Conservation (phyloP, 37 sponge, comb jelly and placozoan species). For the Mnemiopsis leidyi region DNA sequence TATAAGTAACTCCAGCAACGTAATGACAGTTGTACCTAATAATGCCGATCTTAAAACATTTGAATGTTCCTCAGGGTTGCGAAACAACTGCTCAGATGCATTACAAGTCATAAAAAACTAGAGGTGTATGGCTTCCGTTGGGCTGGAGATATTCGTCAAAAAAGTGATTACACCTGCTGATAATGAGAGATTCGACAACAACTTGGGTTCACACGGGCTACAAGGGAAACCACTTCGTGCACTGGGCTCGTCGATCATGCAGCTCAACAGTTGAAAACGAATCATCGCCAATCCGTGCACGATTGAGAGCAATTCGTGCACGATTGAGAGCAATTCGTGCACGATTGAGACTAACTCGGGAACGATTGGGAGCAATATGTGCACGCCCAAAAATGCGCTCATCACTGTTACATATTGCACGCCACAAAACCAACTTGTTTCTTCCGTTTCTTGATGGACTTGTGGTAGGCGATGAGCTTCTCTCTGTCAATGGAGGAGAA, state of each 20-base stretch:
- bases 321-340: not conserved
- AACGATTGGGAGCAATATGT: not conserved
- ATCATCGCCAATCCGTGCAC: not conserved
- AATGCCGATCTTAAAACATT: not conserved
- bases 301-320: not conserved
- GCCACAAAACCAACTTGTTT: not conserved
- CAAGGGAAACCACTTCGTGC: not conserved
- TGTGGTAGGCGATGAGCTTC: not conserved
- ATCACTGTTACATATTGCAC: too few relatives aligned
- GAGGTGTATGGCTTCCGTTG: not conserved
- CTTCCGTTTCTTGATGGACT: not conserved
- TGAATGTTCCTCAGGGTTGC: not conserved
- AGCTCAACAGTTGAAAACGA: not conserved
- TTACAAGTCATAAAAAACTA: not conserved
- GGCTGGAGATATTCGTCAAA: not conserved
- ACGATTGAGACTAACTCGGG: not conserved
- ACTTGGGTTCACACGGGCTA: not conserved
- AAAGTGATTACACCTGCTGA: not conserved
- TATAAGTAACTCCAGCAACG: too few relatives aligned
- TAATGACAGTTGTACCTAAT: not conserved
- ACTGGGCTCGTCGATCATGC: not conserved
- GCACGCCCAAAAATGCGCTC: too few relatives aligned
- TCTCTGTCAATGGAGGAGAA: not conserved
- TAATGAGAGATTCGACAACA: not conserved
- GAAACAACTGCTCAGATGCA: not conserved